These are phyloP conservation scores for Leptosomus discolor DNA, from an alignment of 2,113 vertebrate species.

Conservation along the genomic window DNA sequence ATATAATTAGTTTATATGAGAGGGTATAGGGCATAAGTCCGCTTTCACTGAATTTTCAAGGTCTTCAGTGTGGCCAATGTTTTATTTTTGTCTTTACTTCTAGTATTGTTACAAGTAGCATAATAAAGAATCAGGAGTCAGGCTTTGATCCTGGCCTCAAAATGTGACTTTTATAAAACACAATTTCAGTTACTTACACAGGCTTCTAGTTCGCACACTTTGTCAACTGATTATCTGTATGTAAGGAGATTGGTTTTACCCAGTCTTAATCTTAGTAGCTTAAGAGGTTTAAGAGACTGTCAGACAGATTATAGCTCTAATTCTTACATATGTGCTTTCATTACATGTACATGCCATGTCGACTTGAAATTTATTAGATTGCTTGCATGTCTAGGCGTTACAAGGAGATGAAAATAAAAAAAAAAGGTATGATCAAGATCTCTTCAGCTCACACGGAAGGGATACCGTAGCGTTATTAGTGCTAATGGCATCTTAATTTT, in stretches of 20 bases:
- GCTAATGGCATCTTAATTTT: neutral
- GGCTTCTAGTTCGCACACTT: neutral
- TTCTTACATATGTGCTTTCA: slow-evolving; percentile 5
- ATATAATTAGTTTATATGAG: neutral
- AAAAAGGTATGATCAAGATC: neutral
- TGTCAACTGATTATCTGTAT: neutral
- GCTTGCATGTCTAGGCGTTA: neutral
- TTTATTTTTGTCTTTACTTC: neutral
- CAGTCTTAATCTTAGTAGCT: neutral
- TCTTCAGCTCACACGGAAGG: neutral
- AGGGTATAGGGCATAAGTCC: neutral
- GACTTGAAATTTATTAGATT: slow-evolving; percentile 37
- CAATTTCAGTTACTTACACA: neutral
- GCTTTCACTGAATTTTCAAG: neutral
- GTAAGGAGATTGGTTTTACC: neutral
- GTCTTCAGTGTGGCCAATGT: neutral
- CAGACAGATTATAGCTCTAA: slow-evolving; percentile 30
- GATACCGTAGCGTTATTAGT: neutral
- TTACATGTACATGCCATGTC: neutral
- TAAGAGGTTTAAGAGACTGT: slow-evolving; percentile 24
- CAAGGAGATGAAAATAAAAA: neutral
- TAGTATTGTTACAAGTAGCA: neutral
- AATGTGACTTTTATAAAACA: neutral
- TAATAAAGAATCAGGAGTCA: neutral
- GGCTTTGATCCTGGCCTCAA: neutral